Evolutionary conservation across 2,113 vertebrate genomes (phyloP).

Genomic region (Entosphenus tridentatus): DNA sequence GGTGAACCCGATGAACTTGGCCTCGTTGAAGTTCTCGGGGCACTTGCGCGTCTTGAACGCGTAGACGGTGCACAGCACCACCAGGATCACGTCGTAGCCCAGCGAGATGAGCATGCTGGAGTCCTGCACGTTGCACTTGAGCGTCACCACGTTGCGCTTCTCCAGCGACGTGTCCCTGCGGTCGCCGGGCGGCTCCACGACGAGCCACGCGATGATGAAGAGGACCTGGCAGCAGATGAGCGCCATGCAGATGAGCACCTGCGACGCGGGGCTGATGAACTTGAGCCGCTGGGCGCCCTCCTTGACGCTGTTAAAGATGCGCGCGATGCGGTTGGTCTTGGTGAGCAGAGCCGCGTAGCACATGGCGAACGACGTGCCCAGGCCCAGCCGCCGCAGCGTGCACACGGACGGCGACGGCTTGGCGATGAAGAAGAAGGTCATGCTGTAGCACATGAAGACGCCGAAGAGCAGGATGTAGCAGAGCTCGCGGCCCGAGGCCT

Average conservation of each 20-base stretch:
- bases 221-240: slow-evolving; percentile 90
- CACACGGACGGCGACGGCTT: slow-evolving; percentile 71
- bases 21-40: slow-evolving; percentile 94
- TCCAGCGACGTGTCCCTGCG: slow-evolving; percentile 71
- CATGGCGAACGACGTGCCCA: slow-evolving; percentile 76
- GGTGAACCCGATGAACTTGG: slow-evolving; percentile 96
- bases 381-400: slow-evolving; percentile 53
- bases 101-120: slow-evolving; percentile 83
- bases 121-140: slow-evolving; percentile 81
- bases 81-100: slow-evolving; percentile 83
- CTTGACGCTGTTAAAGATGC: slow-evolving; percentile 76
- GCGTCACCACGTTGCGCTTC: slow-evolving; percentile 59
- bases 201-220: slow-evolving; percentile 64
- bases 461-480: slow-evolving; percentile 80
- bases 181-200: slow-evolving; percentile 65
- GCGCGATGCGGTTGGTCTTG: slow-evolving; percentile 87
- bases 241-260: slow-evolving; percentile 71
- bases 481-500: slow-evolving; percentile 79
- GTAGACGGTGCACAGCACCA: slow-evolving; percentile 83
- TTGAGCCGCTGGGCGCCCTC: slow-evolving; percentile 69
- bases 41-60: slow-evolving; percentile 98
- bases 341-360: slow-evolving; percentile 89
- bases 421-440: slow-evolving; percentile 81
- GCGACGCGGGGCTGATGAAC: slow-evolving; percentile 79
- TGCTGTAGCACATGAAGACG: slow-evolving; percentile 85